Evolutionary conservation across 2,113 vertebrate species (phyloP), one percentile per base, ranked within the genome.

Genomic region (Gavia stellata): DNA sequence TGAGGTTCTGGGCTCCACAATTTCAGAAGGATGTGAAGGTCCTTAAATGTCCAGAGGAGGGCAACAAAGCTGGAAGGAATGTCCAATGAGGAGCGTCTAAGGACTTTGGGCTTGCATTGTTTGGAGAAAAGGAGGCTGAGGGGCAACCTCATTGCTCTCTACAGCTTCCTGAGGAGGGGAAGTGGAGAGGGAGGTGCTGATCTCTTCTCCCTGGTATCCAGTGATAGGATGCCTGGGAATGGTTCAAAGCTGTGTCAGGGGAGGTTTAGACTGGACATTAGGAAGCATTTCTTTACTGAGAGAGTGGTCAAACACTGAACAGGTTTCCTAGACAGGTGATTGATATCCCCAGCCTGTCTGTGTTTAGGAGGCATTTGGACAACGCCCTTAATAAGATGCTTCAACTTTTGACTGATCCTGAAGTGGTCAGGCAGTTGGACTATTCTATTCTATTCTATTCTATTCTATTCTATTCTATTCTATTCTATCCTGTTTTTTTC

Each of bases 221-320:
- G 47, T 9, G 38, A 29, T 5, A 33, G 3, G 14, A 80, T 1
- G 1, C 0, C 0, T 36, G 5, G 13, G 14, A 83, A 63, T 36
- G 8, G 28, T 87, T 72, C 42, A 53, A 38, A 71, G 20, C 29
- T 67, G 13, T 3, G 4, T 6, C 23, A 62, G 14, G 3, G 5
- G 5, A 92, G 3, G 52, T 38, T 75, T 47, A 75, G 12, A 40
- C 24, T 40, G 6, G 53, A 63, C 28, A 20, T 58, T 25, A 77
- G 17, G 47, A 77, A 62, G 1, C 1, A 16, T 90, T 92, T 88
- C 7, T n/a, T 53, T 49, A 40, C 2, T 0, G 6, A 67, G 3
- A 59, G 11, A 1, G 14, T 81, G 47, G 21, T 38, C 14, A 68
- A 63, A 55, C 29, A n/a, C 6, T n/a, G 26, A 70, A 70, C 16